phyloP scores from a whole-genome alignment of 1,140 invertebrate species.

The Pteromalus puparum region DNA sequence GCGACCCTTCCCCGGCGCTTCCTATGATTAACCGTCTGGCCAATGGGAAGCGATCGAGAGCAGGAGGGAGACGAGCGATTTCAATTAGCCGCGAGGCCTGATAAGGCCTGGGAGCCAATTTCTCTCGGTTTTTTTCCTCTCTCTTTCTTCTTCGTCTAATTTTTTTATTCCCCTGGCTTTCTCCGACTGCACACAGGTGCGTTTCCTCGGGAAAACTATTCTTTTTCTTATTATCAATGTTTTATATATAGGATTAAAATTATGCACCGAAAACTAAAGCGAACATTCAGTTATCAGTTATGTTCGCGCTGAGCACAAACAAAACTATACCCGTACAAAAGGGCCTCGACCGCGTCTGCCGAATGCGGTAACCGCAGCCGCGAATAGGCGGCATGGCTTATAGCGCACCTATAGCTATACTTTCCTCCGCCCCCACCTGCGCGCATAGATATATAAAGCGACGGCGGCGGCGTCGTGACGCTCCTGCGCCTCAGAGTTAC shows the following conservation, averaged over 20 bases:
- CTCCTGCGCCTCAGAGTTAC: constrained; percentile 66
- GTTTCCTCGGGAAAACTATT: not conserved
- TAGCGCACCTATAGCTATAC: not conserved
- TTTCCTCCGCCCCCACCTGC: constrained; percentile 4
- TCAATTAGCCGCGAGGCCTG: constrained; percentile 39
- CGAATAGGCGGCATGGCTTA: constrained; percentile 52
- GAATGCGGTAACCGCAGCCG: not conserved
- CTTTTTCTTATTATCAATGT: not conserved
- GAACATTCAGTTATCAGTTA: not conserved
- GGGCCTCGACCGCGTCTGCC: not conserved
- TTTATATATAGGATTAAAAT: not conserved
- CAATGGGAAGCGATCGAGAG: constrained; percentile 34
- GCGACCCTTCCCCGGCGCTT: not conserved
- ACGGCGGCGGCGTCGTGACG: constrained; percentile 68
- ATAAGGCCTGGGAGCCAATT: constrained; percentile 26
- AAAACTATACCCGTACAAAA: not conserved
- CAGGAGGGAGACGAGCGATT: constrained; percentile 19
- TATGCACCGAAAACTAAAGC: not conserved
- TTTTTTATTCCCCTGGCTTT: not conserved
- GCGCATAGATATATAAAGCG: constrained; percentile 40
- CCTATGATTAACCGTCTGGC: constrained; percentile 35
- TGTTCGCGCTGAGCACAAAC: not conserved
- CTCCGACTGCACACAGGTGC: not conserved
- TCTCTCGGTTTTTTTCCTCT: not conserved
- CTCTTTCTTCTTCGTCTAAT: not conserved